phyloP scores from a whole-genome alignment of 2,797 vertebrate species.

The Manis crassicaudata region DNA sequence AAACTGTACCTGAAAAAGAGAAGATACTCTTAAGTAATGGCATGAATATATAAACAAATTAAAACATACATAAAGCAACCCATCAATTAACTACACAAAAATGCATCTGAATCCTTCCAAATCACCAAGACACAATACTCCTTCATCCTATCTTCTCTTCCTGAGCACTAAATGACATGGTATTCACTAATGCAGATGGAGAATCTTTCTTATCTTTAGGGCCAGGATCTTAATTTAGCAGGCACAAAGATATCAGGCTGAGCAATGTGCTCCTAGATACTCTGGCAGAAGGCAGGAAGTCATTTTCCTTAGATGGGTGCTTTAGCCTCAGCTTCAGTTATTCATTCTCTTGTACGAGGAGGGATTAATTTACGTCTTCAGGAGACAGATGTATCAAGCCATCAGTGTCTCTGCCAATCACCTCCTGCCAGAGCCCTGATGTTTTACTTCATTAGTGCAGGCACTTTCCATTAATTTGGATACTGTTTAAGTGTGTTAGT shows the following conservation, averaged over 20 bases:
- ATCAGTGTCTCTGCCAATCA: conserved; percentile 69
- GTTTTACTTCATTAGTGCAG: conserved; percentile 76
- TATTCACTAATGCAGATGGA: background rate
- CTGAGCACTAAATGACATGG: background rate
- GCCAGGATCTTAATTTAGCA: conserved; percentile 29
- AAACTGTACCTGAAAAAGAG: background rate
- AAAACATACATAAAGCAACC: background rate
- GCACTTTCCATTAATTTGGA: conserved; percentile 79
- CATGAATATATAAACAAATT: background rate
- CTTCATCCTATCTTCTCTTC: background rate
- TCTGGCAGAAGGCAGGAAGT: conserved; percentile 30
- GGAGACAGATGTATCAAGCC: conserved; percentile 62
- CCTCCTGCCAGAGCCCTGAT: conserved; percentile 74
- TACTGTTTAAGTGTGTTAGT: conserved; percentile 68
- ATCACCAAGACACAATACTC: background rate
- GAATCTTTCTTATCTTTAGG: background rate
- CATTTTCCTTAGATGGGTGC: conserved; percentile 49
- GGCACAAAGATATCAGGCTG: background rate
- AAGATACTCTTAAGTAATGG: background rate
- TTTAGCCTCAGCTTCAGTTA: background rate
- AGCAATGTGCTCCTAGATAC: background rate
- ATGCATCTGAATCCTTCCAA: background rate
- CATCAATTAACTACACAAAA: background rate
- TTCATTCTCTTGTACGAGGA: conserved; percentile 39
- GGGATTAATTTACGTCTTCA: conserved; percentile 70